These are phyloP conservation scores for Enoplosus armatus DNA, from an alignment of 2,797 vertebrate species.

Conservation along the genomic window DNA sequence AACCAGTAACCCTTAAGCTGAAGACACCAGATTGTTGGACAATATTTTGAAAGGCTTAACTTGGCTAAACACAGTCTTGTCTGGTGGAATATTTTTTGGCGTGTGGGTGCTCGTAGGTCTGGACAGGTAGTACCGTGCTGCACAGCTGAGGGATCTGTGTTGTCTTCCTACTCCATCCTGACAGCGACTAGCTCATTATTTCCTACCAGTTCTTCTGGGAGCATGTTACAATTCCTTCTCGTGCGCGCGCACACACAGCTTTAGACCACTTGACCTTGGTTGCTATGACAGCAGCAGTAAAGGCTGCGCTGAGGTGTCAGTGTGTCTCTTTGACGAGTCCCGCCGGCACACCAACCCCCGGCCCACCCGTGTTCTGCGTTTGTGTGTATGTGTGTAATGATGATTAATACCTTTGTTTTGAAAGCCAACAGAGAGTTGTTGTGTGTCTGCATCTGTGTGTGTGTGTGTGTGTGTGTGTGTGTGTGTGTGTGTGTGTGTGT, in stretches of 20 bases:
- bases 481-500: not conserved
- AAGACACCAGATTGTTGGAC: slow-evolving; percentile 3
- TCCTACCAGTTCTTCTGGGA: slow-evolving; percentile 68
- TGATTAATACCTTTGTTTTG: slow-evolving; percentile 87
- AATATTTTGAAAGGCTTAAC: slow-evolving; percentile 21
- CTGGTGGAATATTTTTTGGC: slow-evolving; percentile 27
- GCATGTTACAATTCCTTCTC: slow-evolving; percentile 55
- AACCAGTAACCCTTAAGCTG: not conserved
- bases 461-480: not conserved
- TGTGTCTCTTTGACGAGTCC: slow-evolving; percentile 80
- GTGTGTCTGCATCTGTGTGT: slow-evolving; percentile 54
- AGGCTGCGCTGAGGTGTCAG: slow-evolving; percentile 76
- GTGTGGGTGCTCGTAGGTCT: slow-evolving; percentile 27
- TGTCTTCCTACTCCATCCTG: slow-evolving; percentile 61
- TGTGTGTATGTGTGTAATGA: slow-evolving; percentile 79
- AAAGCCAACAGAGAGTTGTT: slow-evolving; percentile 78
- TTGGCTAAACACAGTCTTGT: slow-evolving; percentile 14
- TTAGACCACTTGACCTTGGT: slow-evolving; percentile 85
- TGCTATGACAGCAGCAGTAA: slow-evolving; percentile 81
- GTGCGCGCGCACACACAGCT: slow-evolving; percentile 41
- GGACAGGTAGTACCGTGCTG: slow-evolving; percentile 32
- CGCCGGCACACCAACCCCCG: slow-evolving; percentile 60
- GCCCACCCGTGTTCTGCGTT: slow-evolving; percentile 68
- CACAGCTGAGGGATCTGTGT: slow-evolving; percentile 55
- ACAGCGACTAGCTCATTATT: slow-evolving; percentile 80